phyloP scores from a whole-genome alignment of 2,797 vertebrate species.

The Enteromius thamalakanensis region DNA sequence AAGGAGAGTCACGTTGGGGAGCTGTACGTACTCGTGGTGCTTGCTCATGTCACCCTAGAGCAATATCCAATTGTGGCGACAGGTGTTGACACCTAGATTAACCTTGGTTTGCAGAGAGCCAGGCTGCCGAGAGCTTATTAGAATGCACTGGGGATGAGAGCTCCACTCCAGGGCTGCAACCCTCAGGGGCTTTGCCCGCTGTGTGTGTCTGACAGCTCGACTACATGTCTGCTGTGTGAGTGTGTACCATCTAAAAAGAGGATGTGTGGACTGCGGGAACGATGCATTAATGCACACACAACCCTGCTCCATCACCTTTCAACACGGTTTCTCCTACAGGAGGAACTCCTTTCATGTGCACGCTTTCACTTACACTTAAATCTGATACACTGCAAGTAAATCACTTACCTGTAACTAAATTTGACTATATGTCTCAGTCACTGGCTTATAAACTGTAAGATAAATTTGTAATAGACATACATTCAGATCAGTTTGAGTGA shows the following conservation, averaged over 20 bases:
- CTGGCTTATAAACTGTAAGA: neutral
- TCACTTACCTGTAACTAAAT: neutral
- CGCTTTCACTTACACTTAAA: neutral
- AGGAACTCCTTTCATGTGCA: conserved; percentile 23
- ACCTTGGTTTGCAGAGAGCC: conserved; percentile 83
- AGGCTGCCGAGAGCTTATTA: conserved; percentile 80
- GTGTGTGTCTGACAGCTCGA: conserved; percentile 54
- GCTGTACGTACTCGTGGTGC: conserved; percentile 24
- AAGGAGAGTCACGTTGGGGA: conserved; percentile 7
- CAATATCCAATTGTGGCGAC: conserved; percentile 83
- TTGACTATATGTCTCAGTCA: neutral
- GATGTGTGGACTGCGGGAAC: conserved; percentile 29
- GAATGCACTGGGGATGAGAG: conserved; percentile 74
- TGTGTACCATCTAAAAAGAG: conserved; percentile 38
- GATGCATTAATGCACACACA: conserved; percentile 23
- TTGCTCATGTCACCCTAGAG: conserved; percentile 77
- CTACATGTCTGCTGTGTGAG: conserved; percentile 25
- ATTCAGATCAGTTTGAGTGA: too few relatives aligned
- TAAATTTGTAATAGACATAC: neutral
- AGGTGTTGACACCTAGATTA: conserved; percentile 90
- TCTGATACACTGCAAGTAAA: neutral
- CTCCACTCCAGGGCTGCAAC: conserved; percentile 63
- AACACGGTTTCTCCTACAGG: neutral
- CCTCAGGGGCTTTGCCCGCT: conserved; percentile 65
- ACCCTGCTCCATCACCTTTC: conserved; percentile 16